A percentile compares a stretch with the other conserved stretches of the same genome.
phyloP scores from a whole-genome alignment of 64 coral and sea anemone genomes.

The Porites australiensis region DNA sequence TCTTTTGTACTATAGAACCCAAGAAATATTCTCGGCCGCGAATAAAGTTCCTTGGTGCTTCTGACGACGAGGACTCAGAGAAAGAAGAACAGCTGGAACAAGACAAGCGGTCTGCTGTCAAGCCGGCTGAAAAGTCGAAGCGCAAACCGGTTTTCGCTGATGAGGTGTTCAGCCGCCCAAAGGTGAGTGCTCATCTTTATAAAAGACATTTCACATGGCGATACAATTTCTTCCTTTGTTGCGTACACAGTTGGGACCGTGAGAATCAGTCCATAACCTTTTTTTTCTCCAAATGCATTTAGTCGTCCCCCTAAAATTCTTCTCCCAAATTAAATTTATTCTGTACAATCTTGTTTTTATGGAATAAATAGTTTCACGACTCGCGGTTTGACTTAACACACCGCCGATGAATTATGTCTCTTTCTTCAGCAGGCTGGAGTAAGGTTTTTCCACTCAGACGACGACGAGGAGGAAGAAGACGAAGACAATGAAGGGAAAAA shows the following conservation, averaged over 20 bases:
- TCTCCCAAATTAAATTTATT: too few relatives aligned
- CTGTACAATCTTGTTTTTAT: too few relatives aligned
- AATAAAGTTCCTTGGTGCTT: constrained; percentile 68
- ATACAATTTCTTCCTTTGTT: too few relatives aligned
- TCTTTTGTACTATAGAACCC: constrained; percentile 4
- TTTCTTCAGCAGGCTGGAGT: constrained; percentile 50
- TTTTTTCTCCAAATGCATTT: too few relatives aligned
- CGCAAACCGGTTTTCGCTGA: constrained; percentile 33
- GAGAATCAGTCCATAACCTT: too few relatives aligned
- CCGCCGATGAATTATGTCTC: too few relatives aligned
- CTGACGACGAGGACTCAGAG: constrained; percentile 59
- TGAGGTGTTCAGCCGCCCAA: not conserved
- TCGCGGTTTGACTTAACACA: too few relatives aligned
- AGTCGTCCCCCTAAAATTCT: too few relatives aligned
- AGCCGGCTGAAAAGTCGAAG: constrained; percentile 60
- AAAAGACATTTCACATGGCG: too few relatives aligned
- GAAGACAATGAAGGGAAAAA: not conserved
- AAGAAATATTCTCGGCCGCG: constrained; percentile 32
- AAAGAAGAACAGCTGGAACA: constrained; percentile 6
- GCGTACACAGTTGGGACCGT: too few relatives aligned
- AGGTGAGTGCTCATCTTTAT: not conserved
- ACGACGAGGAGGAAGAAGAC: constrained; percentile 41
- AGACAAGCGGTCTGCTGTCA: constrained; percentile 25
- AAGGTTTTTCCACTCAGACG: constrained; percentile 64
- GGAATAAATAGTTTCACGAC: too few relatives aligned